Percentiles rank a stretch among this genome's conserved stretches.
These are phyloP conservation scores for Schizopygopsis pylzovi DNA, from an alignment of 2,797 vertebrate species.

Conservation along the genomic window DNA sequence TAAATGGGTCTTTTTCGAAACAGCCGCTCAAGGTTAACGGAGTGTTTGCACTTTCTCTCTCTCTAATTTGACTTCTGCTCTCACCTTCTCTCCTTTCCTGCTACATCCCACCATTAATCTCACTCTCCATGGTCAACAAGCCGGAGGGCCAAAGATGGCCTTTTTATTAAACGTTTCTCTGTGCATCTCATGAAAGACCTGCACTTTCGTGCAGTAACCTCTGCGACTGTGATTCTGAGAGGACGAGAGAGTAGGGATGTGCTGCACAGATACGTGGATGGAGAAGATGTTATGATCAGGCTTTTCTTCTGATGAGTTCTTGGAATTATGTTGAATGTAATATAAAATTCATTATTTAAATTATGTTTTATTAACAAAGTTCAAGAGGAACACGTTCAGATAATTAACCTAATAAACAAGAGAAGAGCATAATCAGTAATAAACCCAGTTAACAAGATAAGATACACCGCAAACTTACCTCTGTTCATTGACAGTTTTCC, in stretches of 20 bases:
- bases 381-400: no score
- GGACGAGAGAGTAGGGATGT: background rate
- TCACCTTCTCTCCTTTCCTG: conserved; percentile 29
- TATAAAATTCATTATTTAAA: background rate
- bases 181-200: conserved; percentile 54
- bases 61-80: conserved; percentile 31
- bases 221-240: conserved; percentile 1
- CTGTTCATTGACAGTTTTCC: no score
- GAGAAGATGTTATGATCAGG: background rate
- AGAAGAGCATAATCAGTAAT: no score
- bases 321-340: background rate
- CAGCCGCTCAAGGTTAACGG: conserved; percentile 39
- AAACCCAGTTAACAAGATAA: no score
- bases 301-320: background rate
- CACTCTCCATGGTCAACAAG: conserved; percentile 63
- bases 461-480: no score
- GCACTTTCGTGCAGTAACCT: conserved; percentile 12
- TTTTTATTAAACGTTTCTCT: conserved; percentile 63
- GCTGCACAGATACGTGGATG: background rate
- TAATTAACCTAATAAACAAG: no score
- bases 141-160: conserved; percentile 61
- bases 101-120: conserved; percentile 55
- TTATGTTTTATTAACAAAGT: no score
- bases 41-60: conserved; percentile 37
- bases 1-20: background rate